phyloP scores from a whole-genome alignment of 2,113 vertebrate genomes.

The Amphilophus citrinellus region DNA sequence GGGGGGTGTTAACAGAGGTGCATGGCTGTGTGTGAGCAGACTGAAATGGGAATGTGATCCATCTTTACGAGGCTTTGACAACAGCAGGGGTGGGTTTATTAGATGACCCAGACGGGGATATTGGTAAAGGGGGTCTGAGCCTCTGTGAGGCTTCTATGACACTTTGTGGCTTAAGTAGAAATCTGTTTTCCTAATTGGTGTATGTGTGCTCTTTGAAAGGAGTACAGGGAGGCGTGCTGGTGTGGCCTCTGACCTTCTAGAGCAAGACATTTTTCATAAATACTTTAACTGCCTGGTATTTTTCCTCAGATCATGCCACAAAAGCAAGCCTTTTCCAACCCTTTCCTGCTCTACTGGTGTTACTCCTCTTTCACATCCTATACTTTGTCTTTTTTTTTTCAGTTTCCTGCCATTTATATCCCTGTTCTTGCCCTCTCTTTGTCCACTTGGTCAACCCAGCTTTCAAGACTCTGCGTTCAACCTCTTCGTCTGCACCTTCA shows the following conservation, averaged over 20 bases:
- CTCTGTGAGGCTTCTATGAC: not conserved
- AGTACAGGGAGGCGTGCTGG: not conserved
- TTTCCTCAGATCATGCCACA: not conserved
- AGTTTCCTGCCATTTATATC: not conserved
- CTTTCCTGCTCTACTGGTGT: not conserved
- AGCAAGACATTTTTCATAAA: slow-evolving; percentile 30
- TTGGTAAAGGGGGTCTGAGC: slow-evolving; percentile 27
- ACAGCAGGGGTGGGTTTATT: slow-evolving; percentile 54
- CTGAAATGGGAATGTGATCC: slow-evolving; percentile 61
- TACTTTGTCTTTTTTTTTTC: not conserved
- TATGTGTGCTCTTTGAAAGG: not conserved
- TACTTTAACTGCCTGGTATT: not conserved
- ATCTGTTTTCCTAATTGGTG: slow-evolving; percentile 1
- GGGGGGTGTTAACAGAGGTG: slow-evolving; percentile 32
- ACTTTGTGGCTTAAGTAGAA: not conserved
- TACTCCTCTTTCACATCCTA: not conserved
- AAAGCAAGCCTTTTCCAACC: not conserved
- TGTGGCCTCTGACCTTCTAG: slow-evolving; percentile 50
- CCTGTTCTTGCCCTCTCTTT: not conserved
- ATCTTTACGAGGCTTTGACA: slow-evolving; percentile 50
- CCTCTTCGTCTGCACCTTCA: not conserved
- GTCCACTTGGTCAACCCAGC: not conserved
- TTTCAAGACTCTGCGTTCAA: not conserved
- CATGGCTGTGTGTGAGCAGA: not conserved
- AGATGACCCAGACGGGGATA: slow-evolving; percentile 37